These are phyloP conservation scores for Taurulus bubalis DNA, from an alignment of 2,113 vertebrate genomes.

Conservation along the genomic window DNA sequence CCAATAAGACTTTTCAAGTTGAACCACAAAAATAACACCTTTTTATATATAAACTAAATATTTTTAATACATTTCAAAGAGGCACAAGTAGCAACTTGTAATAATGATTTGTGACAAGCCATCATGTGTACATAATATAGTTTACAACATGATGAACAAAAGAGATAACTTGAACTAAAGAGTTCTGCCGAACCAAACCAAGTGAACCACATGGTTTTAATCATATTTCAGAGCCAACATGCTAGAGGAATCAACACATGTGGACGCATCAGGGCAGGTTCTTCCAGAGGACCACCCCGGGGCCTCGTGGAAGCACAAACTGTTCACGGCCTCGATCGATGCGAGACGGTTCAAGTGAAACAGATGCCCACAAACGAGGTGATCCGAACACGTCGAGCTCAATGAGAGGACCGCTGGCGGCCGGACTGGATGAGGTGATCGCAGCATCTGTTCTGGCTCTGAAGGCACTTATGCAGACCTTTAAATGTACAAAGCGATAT, in stretches of 20 bases:
- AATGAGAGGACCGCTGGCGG: background rate
- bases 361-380: background rate
- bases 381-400: background rate
- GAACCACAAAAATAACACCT: background rate
- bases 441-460: background rate
- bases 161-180: background rate
- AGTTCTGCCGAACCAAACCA: background rate
- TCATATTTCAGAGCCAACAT: background rate
- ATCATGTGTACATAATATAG: background rate
- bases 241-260: background rate
- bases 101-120: background rate
- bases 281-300: background rate
- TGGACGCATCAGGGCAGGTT: background rate
- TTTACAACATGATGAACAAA: background rate
- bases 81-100: background rate
- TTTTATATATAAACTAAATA: background rate
- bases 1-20: background rate
- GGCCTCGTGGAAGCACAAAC: background rate
- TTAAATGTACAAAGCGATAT: background rate
- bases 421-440: background rate
- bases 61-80: background rate
- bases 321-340: background rate
- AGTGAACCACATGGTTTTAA: background rate
- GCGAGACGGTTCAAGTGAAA: background rate
- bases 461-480: constrained; percentile 8